Evolutionary conservation across 2,113 vertebrate genomes (phyloP), one percentile per base, ranked within the genome.

Genomic region (Onychostoma macrolepis): DNA sequence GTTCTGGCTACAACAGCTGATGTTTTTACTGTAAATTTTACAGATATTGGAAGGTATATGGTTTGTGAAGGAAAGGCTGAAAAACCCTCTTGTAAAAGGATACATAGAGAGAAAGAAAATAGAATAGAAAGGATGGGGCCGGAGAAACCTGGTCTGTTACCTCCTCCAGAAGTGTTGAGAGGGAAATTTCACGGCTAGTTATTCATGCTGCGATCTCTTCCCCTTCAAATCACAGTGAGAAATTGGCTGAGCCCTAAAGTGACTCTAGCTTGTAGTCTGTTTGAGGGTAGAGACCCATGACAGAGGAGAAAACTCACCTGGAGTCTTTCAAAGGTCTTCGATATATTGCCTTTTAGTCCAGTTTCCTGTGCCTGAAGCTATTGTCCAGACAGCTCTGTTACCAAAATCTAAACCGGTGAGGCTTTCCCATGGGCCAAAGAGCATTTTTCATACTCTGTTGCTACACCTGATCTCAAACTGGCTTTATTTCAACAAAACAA

Each of bases 121-220:
- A 24, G 24, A 41, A 81, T 12, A 43, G 24, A 45, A 43, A 43
- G 28, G 61, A 80, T 17, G 45, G 61, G 74, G 33, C 33, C 65
- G n/a, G 45, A 83, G 83, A 88, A 43, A 33, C 12, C 33, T 19
- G 33, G 80, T 78, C 84, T 87, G 89, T 90, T 91, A 85, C 90
- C 90, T 89, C 87, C 86, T 92, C 88, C 89, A 56, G 11, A 56
- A 65, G 90, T 26, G 85, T 88, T 91, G 87, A 92, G 90, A 89
- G 92, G 67, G 87, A 91, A 90, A 94, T 93, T 92, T 92, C 93
- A 91, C 87, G 91, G 93, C 90, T 93, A 92, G 93, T 94, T 93
- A 90, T 93, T 90, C 89, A 86, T 88, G 88, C 71, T 45, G 88
- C 87, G 84, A 91, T 92, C 87, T 91, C 93, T 90, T 84, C 87